Conservation (phyloP, 2,888 invertebrate genomes). For the Neoitamus cyanurus region DNA sequence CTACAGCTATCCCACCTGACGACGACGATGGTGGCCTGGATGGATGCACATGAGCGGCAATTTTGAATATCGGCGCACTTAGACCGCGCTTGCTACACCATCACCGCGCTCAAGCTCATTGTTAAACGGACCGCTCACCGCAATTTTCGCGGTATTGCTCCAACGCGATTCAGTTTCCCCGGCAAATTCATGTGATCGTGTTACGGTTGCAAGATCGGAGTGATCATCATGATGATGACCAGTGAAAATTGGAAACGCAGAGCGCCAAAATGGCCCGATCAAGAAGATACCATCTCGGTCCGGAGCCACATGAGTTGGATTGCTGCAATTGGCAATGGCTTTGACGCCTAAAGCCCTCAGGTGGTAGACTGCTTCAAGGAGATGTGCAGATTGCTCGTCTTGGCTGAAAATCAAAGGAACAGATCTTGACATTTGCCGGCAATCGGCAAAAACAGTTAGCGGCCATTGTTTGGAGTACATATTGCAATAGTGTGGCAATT, state of each 20-base stretch:
- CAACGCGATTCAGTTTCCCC: background rate
- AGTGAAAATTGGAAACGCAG: background rate
- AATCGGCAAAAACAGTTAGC: background rate
- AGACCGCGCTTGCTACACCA: background rate
- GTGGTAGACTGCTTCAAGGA: background rate
- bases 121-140: background rate
- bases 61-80: slow-evolving; percentile 29
- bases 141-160: background rate
- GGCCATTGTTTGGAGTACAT: background rate
- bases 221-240: background rate
- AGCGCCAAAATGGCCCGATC: background rate
- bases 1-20: background rate
- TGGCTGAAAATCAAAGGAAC: background rate
- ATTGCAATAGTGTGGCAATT: background rate
- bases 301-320: background rate
- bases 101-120: background rate
- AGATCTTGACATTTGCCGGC: background rate
- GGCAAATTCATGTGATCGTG: background rate
- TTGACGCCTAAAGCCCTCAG: background rate
- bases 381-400: background rate
- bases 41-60: slow-evolving; percentile 32
- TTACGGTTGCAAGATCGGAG: background rate
- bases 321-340: slow-evolving; percentile 1
- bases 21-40: background rate
- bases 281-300: background rate